Percentiles rank a stretch among this genome's conserved stretches.
Conservation (phyloP, 2,888 invertebrate species). For the Oxytorus armatus region DNA sequence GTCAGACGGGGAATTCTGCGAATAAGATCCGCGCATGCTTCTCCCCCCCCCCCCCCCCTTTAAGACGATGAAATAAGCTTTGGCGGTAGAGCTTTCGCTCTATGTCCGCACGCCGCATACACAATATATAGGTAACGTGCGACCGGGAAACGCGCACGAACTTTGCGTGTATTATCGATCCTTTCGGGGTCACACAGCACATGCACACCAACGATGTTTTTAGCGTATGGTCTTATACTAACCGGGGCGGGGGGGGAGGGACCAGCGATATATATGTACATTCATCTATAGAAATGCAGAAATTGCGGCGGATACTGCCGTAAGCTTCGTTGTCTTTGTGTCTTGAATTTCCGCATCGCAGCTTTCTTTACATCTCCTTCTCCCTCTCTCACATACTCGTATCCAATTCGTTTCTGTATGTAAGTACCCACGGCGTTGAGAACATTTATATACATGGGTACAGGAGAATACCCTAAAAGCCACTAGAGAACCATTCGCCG, state of each 20-base stretch:
- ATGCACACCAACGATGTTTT: slow-evolving; percentile 45
- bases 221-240: slow-evolving; percentile 6
- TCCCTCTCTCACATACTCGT: slow-evolving; percentile 8
- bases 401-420: slow-evolving; percentile 13
- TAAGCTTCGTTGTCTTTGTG: slow-evolving; percentile 38
- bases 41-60: no score
- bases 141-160: slow-evolving; percentile 51
- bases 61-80: slow-evolving; percentile 32
- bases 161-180: slow-evolving; percentile 63
- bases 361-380: slow-evolving; percentile 2
- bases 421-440: background rate
- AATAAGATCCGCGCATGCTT: slow-evolving; percentile 36
- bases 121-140: background rate
- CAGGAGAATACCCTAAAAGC: slow-evolving; percentile 11
- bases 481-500: slow-evolving; percentile 7
- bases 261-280: background rate
- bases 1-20: slow-evolving; percentile 55
- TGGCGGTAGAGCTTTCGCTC: slow-evolving; percentile 15
- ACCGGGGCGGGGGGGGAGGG: no score
- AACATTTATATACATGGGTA: slow-evolving; percentile 24
- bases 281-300: background rate
- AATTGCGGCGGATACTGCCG: background rate
- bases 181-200: slow-evolving; percentile 47
- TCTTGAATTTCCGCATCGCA: slow-evolving; percentile 15
- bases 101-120: background rate